phyloP scores from a whole-genome alignment of 2,113 vertebrate genomes.

The Genyomyrus donnyi region DNA sequence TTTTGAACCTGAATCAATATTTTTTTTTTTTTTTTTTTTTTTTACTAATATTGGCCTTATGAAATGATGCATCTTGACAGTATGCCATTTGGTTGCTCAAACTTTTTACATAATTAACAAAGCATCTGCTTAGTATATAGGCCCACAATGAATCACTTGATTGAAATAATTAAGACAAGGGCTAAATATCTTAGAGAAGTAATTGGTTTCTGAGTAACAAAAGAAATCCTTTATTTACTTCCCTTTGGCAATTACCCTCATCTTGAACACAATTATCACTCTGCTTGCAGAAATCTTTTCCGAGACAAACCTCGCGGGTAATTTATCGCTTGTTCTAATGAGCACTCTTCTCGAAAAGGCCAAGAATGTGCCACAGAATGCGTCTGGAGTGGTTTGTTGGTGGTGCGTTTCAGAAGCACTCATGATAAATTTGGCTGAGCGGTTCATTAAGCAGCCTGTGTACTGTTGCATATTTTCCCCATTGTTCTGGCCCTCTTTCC shows the following conservation, averaged over 20 bases:
- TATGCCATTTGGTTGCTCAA: background rate
- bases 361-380: background rate
- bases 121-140: conserved; percentile 10
- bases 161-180: conserved; percentile 20
- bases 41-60: background rate
- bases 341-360: background rate
- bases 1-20: background rate
- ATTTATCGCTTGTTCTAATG: conserved; percentile 13
- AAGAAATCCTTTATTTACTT: conserved; percentile 2
- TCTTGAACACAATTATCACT: background rate
- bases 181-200: conserved; percentile 24
- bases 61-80: background rate
- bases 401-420: background rate
- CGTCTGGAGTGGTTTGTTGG: background rate
- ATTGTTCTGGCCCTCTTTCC: background rate
- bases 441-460: conserved; percentile 6
- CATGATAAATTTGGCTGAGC: background rate
- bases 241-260: conserved; percentile 10
- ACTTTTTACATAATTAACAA: conserved; percentile 17
- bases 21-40: background rate
- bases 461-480: background rate
- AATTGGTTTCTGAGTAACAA: conserved; percentile 22
- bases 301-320: background rate
- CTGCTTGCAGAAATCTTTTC: background rate
- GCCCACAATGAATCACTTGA: conserved; percentile 13